Conservation (phyloP, 2,888 invertebrate species). For the Habrosyne pyritoides region DNA sequence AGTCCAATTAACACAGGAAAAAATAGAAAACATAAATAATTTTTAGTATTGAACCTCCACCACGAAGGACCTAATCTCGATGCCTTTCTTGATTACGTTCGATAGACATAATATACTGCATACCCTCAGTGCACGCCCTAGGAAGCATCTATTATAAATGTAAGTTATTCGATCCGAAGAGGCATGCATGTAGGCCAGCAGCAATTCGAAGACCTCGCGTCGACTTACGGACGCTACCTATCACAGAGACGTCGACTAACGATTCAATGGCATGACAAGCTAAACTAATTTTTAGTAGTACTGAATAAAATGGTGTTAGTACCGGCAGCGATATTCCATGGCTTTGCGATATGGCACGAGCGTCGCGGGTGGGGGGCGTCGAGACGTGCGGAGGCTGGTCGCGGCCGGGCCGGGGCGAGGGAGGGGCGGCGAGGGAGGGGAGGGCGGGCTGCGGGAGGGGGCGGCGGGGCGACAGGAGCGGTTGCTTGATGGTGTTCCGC, state of each 20-base stretch:
- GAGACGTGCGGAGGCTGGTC: conserved; percentile 68
- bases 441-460: conserved; percentile 32
- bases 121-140: conserved; percentile 44
- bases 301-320: conserved; percentile 83
- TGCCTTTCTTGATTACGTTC: conserved; percentile 27
- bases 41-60: conserved; percentile 21
- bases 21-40: neutral
- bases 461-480: conserved; percentile 22
- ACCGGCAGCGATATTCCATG: conserved; percentile 84
- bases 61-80: conserved; percentile 20
- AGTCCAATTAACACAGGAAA: neutral
- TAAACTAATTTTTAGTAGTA: conserved; percentile 72
- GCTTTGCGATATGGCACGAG: conserved; percentile 79
- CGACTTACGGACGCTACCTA: conserved; percentile 14
- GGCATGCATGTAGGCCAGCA: conserved; percentile 56
- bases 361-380: conserved; percentile 74
- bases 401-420: conserved; percentile 54
- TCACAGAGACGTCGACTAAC: conserved; percentile 39
- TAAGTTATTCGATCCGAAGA: conserved; percentile 30
- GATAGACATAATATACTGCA: conserved; percentile 24
- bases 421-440: conserved; percentile 31
- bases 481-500: conserved; percentile 31
- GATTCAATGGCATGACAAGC: conserved; percentile 59
- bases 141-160: conserved; percentile 47
- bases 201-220: neutral